Evolutionary conservation across 2,113 vertebrate genomes (phyloP).

Genomic region (Osmerus eperlanus): DNA sequence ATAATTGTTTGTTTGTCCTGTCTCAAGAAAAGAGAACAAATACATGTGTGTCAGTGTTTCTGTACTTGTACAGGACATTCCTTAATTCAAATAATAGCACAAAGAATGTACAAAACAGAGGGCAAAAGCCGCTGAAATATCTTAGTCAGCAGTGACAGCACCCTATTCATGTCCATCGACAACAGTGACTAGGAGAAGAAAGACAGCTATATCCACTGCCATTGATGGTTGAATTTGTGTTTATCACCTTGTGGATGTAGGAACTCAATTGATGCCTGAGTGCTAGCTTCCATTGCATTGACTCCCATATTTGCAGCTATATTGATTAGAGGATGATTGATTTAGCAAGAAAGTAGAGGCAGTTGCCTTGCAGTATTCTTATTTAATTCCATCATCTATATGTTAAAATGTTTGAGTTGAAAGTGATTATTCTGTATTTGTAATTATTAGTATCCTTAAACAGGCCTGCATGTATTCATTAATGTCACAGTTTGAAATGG

Average conservation of each 20-base stretch:
- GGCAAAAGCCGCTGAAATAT: neutral
- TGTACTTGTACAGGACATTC: neutral
- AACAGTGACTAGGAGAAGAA: conserved; percentile 46
- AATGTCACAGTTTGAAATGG: conserved; percentile 33
- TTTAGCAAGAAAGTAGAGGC: conserved; percentile 2
- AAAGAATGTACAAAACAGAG: conserved; percentile 1
- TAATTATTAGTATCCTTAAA: neutral
- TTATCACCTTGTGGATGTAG: conserved; percentile 35
- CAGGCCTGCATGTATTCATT: neutral
- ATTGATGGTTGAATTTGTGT: conserved; percentile 55
- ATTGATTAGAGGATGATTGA: conserved; percentile 13
- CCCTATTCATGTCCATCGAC: conserved; percentile 15
- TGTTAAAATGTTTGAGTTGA: conserved; percentile 8
- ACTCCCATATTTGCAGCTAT: conserved; percentile 15
- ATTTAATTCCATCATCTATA: neutral
- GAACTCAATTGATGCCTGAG: conserved; percentile 12
- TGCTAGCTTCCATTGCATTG: conserved; percentile 15
- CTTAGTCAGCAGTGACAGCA: neutral
- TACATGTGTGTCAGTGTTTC: neutral
- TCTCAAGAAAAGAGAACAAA: neutral
- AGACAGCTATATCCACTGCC: conserved; percentile 32
- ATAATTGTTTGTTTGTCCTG: neutral
- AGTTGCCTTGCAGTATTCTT: neutral
- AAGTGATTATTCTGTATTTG: neutral
- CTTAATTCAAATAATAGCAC: neutral